phyloP scores from a whole-genome alignment of 64 coral and sea anemone genomes.

The Actinia equina region DNA sequence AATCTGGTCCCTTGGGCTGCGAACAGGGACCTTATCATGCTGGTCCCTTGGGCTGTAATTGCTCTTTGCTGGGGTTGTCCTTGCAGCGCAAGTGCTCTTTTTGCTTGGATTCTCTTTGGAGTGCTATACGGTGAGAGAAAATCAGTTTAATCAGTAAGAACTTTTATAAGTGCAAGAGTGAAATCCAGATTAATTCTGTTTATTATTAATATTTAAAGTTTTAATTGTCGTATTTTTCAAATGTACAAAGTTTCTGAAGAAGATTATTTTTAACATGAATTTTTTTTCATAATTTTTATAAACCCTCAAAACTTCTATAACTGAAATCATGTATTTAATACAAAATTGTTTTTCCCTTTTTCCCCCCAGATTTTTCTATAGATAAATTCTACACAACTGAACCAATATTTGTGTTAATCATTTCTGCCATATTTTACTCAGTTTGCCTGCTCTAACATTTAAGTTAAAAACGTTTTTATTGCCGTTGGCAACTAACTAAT shows the following conservation, averaged over 20 bases:
- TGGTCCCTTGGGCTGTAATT: too few relatives aligned
- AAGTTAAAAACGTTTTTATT: not conserved
- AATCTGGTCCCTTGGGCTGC: not conserved
- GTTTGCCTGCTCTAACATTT: too few relatives aligned
- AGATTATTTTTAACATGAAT: not conserved
- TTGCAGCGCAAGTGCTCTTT: not conserved
- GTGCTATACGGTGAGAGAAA: slow-evolving; percentile 3
- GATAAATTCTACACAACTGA: not conserved
- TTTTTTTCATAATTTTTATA: not conserved
- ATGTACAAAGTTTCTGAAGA: not conserved
- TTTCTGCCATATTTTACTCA: too few relatives aligned
- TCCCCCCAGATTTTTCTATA: not conserved
- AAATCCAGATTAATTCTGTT: not conserved
- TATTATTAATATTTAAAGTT: not conserved
- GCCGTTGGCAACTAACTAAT: not conserved
- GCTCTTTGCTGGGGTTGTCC: slow-evolving; percentile 15
- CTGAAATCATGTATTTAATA: not conserved
- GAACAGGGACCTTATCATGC: too few relatives aligned
- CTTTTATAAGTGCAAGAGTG: not conserved
- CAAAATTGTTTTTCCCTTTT: not conserved
- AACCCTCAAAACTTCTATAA: not conserved
- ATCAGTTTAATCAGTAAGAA: slow-evolving; percentile 12
- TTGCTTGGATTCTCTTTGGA: slow-evolving; percentile 16
- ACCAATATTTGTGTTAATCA: too few relatives aligned
- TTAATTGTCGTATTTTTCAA: not conserved